Conservation (phyloP, 1,140 invertebrate species). For the Prorops nasuta region DNA sequence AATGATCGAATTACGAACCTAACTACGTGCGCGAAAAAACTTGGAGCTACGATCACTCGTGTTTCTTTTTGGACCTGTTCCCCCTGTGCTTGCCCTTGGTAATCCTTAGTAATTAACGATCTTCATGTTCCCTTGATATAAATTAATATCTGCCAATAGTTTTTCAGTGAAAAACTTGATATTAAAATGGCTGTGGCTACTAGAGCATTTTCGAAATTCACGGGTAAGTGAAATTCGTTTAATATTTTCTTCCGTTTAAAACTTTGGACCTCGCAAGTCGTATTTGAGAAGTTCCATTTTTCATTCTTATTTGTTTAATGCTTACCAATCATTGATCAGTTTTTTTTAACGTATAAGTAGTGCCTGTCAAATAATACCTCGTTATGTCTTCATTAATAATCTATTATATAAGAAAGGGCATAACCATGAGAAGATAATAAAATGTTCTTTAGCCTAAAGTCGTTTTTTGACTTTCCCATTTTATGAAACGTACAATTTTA, state of each 20-base stretch:
- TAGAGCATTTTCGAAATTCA: slow-evolving; percentile 49
- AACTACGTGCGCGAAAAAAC: too few species aligned
- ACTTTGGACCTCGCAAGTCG: neutral
- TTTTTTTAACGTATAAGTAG: neutral
- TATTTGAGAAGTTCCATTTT: neutral
- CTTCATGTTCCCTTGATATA: slow-evolving; percentile 42
- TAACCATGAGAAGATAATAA: slow-evolving; percentile 1
- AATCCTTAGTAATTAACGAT: slow-evolving; percentile 32
- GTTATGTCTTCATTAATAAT: neutral
- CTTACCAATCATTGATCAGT: neutral
- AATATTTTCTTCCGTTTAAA: neutral
- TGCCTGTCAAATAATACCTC: neutral
- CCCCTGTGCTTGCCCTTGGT: too few species aligned
- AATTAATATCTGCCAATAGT: slow-evolving; percentile 25
- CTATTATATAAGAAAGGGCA: slow-evolving; percentile 29
- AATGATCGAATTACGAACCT: too few species aligned
- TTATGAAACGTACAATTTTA: neutral
- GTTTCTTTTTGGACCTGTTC: slow-evolving; percentile 31
- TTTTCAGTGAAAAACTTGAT: slow-evolving; percentile 20
- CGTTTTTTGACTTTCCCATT: neutral
- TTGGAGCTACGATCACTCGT: too few species aligned
- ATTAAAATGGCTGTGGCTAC: slow-evolving; percentile 52
- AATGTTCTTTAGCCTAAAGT: slow-evolving; percentile 6
- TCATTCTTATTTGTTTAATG: neutral
- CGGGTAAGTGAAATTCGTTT: slow-evolving; percentile 33